Evolutionary conservation across 2,888 invertebrate species (phyloP).

Genomic region (Spicauda simplicius): DNA sequence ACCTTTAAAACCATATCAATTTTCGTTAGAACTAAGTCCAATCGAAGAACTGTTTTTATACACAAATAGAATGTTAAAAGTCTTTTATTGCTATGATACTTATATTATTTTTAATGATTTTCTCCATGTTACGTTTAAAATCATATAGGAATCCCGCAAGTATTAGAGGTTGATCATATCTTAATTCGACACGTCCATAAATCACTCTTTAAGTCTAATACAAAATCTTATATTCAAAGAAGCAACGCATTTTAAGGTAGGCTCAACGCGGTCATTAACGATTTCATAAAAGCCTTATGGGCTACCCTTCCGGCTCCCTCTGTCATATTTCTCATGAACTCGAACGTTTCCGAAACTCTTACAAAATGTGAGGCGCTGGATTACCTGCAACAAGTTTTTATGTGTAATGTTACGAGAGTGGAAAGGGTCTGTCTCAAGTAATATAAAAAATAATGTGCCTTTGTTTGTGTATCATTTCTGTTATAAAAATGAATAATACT

Average conservation of each 20-base stretch:
- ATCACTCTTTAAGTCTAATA: no score
- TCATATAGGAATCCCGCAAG: no score
- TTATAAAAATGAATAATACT: no score
- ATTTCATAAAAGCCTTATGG: constrained; percentile 79
- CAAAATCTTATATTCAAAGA: neutral
- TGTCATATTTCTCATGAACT: constrained; percentile 75
- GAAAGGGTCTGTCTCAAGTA: neutral
- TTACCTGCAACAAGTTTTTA: constrained; percentile 49
- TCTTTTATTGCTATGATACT: no score
- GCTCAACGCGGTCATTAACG: constrained; percentile 74
- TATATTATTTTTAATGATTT: no score
- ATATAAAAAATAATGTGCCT: neutral
- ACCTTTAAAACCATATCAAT: no score
- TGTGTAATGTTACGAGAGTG: constrained; percentile 34
- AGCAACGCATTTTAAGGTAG: constrained; percentile 48
- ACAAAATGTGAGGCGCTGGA: constrained; percentile 54
- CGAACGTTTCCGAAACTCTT: constrained; percentile 70
- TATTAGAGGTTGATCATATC: no score
- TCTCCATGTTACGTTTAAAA: no score
- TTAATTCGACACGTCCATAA: no score
- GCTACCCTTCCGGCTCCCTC: constrained; percentile 66
- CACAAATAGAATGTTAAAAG: no score
- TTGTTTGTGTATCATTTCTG: neutral
- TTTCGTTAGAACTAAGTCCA: no score
- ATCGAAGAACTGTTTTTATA: no score